Evolutionary conservation across 92 coral and sea anemone genomes (phyloP).

Genomic region (Galaxea fascicularis): DNA sequence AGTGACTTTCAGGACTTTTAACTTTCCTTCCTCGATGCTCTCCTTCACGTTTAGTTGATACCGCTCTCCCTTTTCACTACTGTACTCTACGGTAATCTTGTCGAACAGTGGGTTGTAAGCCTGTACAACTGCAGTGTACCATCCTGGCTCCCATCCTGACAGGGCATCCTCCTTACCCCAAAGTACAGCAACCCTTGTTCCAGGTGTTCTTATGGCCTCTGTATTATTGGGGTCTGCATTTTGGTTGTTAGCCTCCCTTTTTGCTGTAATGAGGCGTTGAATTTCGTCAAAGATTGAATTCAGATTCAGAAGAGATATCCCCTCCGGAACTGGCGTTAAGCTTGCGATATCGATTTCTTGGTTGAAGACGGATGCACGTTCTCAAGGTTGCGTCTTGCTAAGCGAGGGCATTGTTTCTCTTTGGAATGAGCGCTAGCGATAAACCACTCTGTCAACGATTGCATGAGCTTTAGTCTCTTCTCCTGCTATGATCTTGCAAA

Average conservation of each 20-base stretch:
- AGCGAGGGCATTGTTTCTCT: background rate
- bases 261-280: background rate
- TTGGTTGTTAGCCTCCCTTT: background rate
- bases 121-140: conserved; percentile 28
- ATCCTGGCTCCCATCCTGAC: conserved; percentile 42
- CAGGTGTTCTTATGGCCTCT: conserved; percentile 22
- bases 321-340: background rate
- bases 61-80: conserved; percentile 16
- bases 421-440: conserved; percentile 1
- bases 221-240: conserved; percentile 22
- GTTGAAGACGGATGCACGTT: background rate
- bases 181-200: conserved; percentile 14
- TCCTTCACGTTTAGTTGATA: conserved; percentile 14
- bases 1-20: conserved; percentile 12
- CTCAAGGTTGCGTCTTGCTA: background rate
- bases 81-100: conserved; percentile 33
- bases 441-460: background rate
- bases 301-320: background rate
- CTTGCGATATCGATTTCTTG: background rate
- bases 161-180: conserved; percentile 32
- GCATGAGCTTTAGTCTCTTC: conserved; percentile 3
- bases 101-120: background rate
- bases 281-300: background rate
- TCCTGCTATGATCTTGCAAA: background rate
- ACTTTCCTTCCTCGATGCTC: conserved; percentile 36